A percentile compares a stretch with the other conserved stretches of the same genome.
Conservation (phyloP, 1,140 invertebrate genomes). For the Polypedilum vanderplanki region DNA sequence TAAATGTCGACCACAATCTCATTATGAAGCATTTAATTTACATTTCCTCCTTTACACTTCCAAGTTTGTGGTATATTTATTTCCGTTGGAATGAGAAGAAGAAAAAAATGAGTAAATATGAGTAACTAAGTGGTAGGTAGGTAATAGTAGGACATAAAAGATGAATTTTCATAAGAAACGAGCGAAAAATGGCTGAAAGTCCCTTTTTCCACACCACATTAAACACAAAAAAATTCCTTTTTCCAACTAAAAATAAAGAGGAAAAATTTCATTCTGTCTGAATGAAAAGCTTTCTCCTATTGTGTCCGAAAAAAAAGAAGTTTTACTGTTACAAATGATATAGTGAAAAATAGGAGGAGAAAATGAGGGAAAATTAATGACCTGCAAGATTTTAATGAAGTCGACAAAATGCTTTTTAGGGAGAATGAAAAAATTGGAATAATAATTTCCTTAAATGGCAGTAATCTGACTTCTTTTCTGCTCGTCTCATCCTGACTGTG, state of each 20-base stretch:
- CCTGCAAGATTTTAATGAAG: conserved; percentile 17
- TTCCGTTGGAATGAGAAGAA: background rate
- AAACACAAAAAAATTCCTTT: background rate
- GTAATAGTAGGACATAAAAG: background rate
- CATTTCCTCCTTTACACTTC: background rate
- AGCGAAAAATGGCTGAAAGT: background rate
- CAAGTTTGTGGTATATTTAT: background rate
- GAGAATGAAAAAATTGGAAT: background rate
- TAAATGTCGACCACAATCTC: conserved; percentile 8
- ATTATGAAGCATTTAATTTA: conserved; percentile 17
- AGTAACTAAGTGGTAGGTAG: background rate
- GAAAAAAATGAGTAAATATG: background rate
- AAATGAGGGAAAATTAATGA: conserved; percentile 6
- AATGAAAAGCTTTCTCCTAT: background rate
- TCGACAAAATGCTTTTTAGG: conserved; percentile 2
- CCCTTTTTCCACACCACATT: background rate
- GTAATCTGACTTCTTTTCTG: background rate
- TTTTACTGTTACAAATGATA: background rate
- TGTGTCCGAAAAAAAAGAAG: background rate
- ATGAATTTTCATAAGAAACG: no score
- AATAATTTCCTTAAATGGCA: background rate
- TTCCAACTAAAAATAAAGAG: no score
- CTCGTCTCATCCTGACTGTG: no score
- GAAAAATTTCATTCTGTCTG: no score
- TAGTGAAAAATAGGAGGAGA: background rate